These are phyloP conservation scores for Tryphoninae sp. DNA, from an alignment of 2,888 invertebrate genomes.

Conservation along the genomic window DNA sequence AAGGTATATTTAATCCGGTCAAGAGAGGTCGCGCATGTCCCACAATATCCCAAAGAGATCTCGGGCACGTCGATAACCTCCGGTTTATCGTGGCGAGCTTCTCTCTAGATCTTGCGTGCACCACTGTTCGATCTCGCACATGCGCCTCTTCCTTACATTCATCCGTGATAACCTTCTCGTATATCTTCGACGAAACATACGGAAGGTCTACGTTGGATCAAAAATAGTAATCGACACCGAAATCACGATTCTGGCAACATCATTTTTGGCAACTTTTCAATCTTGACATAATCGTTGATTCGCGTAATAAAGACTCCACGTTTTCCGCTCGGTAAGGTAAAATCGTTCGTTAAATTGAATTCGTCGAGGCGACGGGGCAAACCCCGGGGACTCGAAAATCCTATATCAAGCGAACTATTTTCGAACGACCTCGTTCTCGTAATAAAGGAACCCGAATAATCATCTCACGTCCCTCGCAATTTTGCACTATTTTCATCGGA, in stretches of 20 bases:
- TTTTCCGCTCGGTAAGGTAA: background rate
- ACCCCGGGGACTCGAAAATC: background rate
- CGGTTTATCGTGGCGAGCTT: constrained; percentile 50
- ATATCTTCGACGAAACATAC: background rate
- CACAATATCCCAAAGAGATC: constrained; percentile 61
- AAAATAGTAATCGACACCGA: background rate
- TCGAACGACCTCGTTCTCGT: background rate
- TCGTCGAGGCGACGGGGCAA: background rate
- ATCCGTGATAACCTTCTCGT: background rate
- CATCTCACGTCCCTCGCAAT: background rate
- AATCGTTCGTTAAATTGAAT: background rate
- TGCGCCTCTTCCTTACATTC: constrained; percentile 12
- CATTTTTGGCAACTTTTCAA: background rate
- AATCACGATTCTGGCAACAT: background rate
- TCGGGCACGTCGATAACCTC: constrained; percentile 63
- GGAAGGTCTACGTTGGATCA: background rate
- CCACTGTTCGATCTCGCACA: constrained; percentile 25
- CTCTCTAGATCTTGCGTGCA: constrained; percentile 43
- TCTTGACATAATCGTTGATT: constrained; percentile 3
- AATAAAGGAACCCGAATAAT: constrained; percentile 7
- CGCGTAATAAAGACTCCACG: background rate
- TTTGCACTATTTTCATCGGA: background rate
- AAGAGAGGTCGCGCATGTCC: constrained; percentile 61
- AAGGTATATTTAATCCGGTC: constrained; percentile 59
- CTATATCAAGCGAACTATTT: constrained; percentile 5